phyloP scores from a whole-genome alignment of 2,113 vertebrate species.

The Sarotherodon lohbergeri region DNA sequence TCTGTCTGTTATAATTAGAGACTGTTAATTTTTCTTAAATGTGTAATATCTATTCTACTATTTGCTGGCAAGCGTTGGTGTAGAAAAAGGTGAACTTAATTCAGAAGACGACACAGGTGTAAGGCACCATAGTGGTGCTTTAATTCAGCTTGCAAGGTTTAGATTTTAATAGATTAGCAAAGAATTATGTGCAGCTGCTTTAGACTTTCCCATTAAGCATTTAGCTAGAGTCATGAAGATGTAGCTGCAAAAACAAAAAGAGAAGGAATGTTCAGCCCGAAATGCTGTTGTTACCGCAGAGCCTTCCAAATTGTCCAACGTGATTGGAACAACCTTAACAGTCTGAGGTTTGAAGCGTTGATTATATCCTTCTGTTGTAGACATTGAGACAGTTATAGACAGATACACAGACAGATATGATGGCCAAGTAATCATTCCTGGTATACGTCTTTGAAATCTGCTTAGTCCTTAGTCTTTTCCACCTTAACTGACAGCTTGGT shows the following conservation, averaged over 20 bases:
- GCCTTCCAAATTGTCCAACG: background rate
- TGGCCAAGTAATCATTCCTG: background rate
- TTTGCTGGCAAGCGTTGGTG: background rate
- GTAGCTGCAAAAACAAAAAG: background rate
- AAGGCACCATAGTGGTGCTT: background rate
- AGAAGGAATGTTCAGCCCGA: background rate
- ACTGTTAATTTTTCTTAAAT: background rate
- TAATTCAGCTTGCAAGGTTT: background rate
- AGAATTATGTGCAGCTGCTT: background rate
- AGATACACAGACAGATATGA: background rate
- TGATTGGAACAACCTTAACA: background rate
- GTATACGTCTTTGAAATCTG: background rate
- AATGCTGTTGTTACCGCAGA: background rate
- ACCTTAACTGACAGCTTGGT: background rate
- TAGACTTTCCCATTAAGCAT: background rate
- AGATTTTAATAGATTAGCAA: background rate
- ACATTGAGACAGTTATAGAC: background rate
- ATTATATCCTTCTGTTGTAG: background rate
- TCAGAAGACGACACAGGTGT: constrained; percentile 33
- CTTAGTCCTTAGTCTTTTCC: background rate
- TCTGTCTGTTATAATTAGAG: background rate
- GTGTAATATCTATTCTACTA: background rate
- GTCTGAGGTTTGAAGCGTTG: background rate
- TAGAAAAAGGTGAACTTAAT: background rate
- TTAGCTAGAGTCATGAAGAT: background rate